Conservation (phyloP, 2,797 vertebrate genomes). For the Valencia hispanica region DNA sequence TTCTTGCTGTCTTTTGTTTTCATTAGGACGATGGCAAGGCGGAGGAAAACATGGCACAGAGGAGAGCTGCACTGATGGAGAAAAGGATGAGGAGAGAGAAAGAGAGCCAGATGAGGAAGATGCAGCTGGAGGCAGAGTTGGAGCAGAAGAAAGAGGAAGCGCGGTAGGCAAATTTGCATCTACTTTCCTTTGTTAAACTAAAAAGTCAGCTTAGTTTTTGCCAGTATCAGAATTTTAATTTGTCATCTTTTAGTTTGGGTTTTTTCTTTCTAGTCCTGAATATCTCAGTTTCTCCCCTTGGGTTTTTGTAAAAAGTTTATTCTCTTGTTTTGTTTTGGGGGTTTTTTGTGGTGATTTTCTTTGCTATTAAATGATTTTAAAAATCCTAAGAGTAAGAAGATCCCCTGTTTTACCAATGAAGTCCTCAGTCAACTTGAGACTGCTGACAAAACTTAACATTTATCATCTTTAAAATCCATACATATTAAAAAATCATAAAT, state of each 20-base stretch:
- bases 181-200: neutral
- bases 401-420: neutral
- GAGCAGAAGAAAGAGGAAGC: conserved; percentile 96
- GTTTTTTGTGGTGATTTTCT: neutral
- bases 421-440: neutral
- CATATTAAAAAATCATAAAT: neutral
- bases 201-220: neutral
- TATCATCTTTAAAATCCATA: neutral
- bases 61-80: conserved; percentile 92
- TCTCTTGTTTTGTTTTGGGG: neutral
- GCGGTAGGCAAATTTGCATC: conserved; percentile 76
- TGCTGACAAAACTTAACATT: neutral
- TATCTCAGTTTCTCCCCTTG: neutral
- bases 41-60: conserved; percentile 95
- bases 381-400: neutral
- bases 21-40: conserved; percentile 92
- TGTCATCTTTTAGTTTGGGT: neutral
- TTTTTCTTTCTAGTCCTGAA: neutral
- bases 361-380: neutral
- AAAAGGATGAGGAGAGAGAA: conserved; percentile 93
- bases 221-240: neutral
- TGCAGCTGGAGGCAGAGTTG: conserved; percentile 91
- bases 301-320: neutral
- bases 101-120: conserved; percentile 91
- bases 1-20: conserved; percentile 18